Conservation (phyloP, 2,797 vertebrate genomes). For the Leptodactylus fallax region DNA sequence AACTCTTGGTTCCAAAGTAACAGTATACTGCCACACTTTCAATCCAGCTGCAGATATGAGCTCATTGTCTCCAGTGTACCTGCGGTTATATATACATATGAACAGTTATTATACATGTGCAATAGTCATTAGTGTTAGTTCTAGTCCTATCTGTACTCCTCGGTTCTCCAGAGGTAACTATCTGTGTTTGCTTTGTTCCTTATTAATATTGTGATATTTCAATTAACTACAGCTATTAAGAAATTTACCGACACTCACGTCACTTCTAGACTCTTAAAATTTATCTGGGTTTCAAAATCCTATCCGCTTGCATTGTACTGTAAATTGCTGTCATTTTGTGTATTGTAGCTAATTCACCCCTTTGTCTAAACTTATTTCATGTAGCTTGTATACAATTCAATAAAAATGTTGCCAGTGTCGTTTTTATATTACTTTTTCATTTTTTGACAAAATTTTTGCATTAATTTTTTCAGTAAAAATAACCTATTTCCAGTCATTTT, state of each 20-base stretch:
- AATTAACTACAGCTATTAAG: background rate
- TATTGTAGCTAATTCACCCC: too few species aligned
- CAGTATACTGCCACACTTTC: background rate
- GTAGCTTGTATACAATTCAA: too few species aligned
- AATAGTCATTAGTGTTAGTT: background rate
- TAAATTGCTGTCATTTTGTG: too few species aligned
- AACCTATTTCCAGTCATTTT: too few species aligned
- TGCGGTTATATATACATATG: background rate
- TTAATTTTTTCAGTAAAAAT: too few species aligned
- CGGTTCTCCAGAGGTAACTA: background rate
- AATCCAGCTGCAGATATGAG: background rate
- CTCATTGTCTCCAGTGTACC: background rate
- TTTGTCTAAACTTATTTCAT: too few species aligned
- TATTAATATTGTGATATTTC: background rate
- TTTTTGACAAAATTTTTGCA: too few species aligned
- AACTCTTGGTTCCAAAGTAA: background rate
- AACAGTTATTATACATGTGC: background rate
- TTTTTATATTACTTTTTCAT: too few species aligned
- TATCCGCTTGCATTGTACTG: too few species aligned
- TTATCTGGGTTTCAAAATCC: background rate
- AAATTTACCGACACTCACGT: background rate
- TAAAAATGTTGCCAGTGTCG: too few species aligned
- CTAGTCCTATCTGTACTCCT: background rate
- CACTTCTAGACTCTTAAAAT: background rate
- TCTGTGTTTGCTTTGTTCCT: conserved; percentile 2